Percentiles rank a stretch among this genome's conserved stretches.
Conservation (phyloP, 2,888 invertebrate genomes). For the Pinctada fucata region DNA sequence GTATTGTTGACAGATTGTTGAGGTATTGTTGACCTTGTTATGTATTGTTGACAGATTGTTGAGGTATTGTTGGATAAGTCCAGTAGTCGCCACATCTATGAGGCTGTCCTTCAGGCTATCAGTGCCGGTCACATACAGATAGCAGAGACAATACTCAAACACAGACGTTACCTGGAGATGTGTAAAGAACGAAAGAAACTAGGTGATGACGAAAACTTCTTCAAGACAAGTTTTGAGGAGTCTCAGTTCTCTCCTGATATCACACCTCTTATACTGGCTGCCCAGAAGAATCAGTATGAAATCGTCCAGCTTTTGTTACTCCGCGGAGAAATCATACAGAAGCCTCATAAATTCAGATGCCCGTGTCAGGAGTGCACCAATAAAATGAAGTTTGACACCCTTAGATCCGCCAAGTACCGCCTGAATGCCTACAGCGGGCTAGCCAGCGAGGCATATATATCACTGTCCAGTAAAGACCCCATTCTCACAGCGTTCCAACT, state of each 20-base stretch:
- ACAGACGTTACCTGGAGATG: constrained; percentile 71
- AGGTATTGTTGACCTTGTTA: constrained; percentile 70
- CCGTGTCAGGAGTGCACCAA: constrained; percentile 70
- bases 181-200: constrained; percentile 66
- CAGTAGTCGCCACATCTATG: constrained; percentile 72
- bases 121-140: constrained; percentile 75
- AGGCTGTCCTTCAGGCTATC: constrained; percentile 74
- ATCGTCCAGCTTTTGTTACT: constrained; percentile 71
- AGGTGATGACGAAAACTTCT: constrained; percentile 66
- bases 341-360: constrained; percentile 74
- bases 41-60: constrained; percentile 67
- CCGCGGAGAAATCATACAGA: constrained; percentile 71
- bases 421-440: constrained; percentile 74
- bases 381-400: constrained; percentile 72
- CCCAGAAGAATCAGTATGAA: constrained; percentile 75
- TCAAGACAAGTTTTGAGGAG: constrained; percentile 68
- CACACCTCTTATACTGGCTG: constrained; percentile 72
- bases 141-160: constrained; percentile 74
- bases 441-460: constrained; percentile 75
- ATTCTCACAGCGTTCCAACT: constrained; percentile 74
- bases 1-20: constrained; percentile 68
- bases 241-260: constrained; percentile 74
- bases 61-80: constrained; percentile 70
- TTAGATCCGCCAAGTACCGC: constrained; percentile 73
- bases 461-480: constrained; percentile 74